Evolutionary conservation across 2,113 vertebrate species (phyloP), one percentile per base, ranked within the genome.

Genomic region (Microcebus ravelobensis): DNA sequence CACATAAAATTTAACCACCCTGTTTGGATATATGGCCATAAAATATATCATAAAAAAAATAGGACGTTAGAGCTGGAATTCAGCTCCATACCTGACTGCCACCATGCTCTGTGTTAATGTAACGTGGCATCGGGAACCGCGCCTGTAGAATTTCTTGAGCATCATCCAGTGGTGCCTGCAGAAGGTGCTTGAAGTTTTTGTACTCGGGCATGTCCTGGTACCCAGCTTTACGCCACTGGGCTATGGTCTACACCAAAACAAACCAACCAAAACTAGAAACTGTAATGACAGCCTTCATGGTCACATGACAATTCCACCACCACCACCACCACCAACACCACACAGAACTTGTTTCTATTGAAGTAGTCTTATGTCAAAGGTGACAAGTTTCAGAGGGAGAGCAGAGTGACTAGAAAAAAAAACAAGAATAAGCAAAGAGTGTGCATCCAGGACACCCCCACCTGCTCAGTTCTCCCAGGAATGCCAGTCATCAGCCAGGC

Each of bases 131-230:
- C 8, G 99, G 99, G 98, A 99, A 99, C 76, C 99, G 99, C 0
- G 99, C 99, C 98, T 99, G 99, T 80, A 99, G 96, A 98, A 99
- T 99, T 98, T 99, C 99, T 97, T 99, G 99, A 50, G 99, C 99
- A 0, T 99, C 99, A 63, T 99, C 99, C 94, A 99, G 96, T 0
- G 99, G 99, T 59, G 99, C 99, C 95, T 99, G 99, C 55, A 99
- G 98, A 67, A 99, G 99, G 96, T 99, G 99, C 97, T 99, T 99
- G 97, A 99, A 99, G 98, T 99, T 99, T 98, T 99, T 99, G 34
- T 99, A 99, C 87, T 99, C 99, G 0, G 99, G 98, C 99, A 99
- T 99, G 71, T 99, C 99, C 97, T 99, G 99, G 98, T 99, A 99
- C 42, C 99, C 99, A 36, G 99, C 99, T 97, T 99, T 99, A 85